Base-by-base conservation (phyloP, 37 sponge, comb jelly and placozoan genomes). In the Oopsacas minuta region DNA sequence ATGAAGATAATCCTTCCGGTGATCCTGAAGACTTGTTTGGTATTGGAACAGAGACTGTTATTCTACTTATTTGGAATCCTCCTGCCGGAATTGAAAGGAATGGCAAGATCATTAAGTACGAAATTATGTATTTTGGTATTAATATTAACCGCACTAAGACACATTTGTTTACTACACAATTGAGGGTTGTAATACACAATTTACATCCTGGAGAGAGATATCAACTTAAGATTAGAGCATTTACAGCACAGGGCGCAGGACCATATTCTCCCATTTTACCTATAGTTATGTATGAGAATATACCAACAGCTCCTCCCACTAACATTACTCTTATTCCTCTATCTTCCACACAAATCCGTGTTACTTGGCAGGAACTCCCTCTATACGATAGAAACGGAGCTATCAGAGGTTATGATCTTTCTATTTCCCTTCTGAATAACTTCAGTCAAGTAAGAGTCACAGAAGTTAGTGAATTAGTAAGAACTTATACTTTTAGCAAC, bases 1-100 rank as follows among this genome's bases (percentile, higher is more conserved):
- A 61, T 61, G 75, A 61, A 12, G 75, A 61, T 61, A n/a, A 32
- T 10, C 75, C 75, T 61, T 61, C 75, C 22, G 75, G 32, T 61
- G 75, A 25, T 61, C 75, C 75, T 20, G 28, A 61, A 3, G 75
- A 34, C 5, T 3, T 61, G 30, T 61, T 61, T n/a, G 75, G 75
- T 61, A 34, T 61, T 25, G 75, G 75, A 25, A 61, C 20, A 7
- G 30, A 10, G 1, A 61, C 20, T 3, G 22, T 61, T 32, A 61
- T 61, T 61, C 7, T 61, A 5, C 20, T 61, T 20, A 61, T 61
- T n/a, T 61, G 75, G 75, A 34, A 61, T n/a, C 75, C 75, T 61
- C 75, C 75, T 25, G 28, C 22, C 7, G 28, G 1, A 61, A 61
- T 61, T 25, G 75, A 61, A 20, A 3, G 75, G 28, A 61, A 61